Conservation (phyloP, 2,113 vertebrate species). For the Scomber japonicus region DNA sequence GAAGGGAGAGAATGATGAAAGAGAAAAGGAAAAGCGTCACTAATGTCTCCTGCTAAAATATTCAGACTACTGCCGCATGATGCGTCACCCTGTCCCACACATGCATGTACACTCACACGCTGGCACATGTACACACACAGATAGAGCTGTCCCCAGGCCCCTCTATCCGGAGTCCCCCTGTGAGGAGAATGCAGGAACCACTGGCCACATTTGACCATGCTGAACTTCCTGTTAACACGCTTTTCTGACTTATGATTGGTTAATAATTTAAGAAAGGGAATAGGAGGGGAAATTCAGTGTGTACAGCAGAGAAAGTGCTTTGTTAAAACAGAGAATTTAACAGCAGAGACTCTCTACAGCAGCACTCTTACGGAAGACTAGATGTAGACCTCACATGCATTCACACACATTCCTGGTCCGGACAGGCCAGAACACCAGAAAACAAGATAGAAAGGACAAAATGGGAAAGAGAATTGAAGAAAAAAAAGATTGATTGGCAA, state of each 20-base stretch:
- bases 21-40: conserved; percentile 68
- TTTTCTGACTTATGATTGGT: conserved; percentile 57
- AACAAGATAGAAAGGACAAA: no score
- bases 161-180: conserved; percentile 27
- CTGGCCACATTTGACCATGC: conserved; percentile 59
- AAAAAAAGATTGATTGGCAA: background rate
- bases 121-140: conserved; percentile 53
- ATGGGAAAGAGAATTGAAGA: background rate
- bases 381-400: background rate
- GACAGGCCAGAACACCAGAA: no score
- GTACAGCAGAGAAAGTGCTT: conserved; percentile 12
- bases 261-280: conserved; percentile 68
- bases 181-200: conserved; percentile 42
- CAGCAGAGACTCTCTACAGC: background rate
- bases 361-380: background rate
- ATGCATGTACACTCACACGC: conserved; percentile 49
- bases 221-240: conserved; percentile 71
- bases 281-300: conserved; percentile 24
- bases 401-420: background rate
- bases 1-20: conserved; percentile 67
- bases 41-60: conserved; percentile 84
- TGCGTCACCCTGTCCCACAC: conserved; percentile 75
- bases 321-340: conserved; percentile 10
- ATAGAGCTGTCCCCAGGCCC: conserved; percentile 24
- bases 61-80: conserved; percentile 78